A percentile compares a stretch with the other conserved stretches of the same genome.
Evolutionary conservation across 2,888 invertebrate species (phyloP).

Genomic region (Polydrusus pterygomalis): DNA sequence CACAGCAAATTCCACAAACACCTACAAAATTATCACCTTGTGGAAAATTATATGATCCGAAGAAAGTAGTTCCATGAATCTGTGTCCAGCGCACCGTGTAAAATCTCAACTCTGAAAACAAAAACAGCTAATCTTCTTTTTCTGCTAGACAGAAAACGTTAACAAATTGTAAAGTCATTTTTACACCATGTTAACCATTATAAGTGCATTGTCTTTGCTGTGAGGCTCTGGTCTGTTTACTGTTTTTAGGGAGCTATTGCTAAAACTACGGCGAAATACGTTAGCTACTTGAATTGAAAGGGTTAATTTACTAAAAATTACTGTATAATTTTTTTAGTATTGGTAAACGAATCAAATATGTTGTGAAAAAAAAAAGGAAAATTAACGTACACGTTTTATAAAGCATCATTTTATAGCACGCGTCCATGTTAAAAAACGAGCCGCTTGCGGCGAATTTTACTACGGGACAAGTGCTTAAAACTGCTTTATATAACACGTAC

Average conservation of each 20-base stretch:
- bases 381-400: no score
- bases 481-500: no score
- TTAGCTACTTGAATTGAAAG: not conserved
- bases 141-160: conserved; percentile 40
- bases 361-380: no score
- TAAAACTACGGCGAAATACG: not conserved
- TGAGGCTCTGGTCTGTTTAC: conserved; percentile 23
- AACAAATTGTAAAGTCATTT: conserved; percentile 47
- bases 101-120: conserved; percentile 41
- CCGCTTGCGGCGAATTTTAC: no score
- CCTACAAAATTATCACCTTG: conserved; percentile 37
- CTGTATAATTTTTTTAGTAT: no score
- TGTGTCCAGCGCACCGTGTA: conserved; percentile 43
- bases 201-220: conserved; percentile 39
- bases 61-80: conserved; percentile 19
- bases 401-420: no score
- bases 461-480: no score
- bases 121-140: conserved; percentile 43
- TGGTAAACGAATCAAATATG: no score
- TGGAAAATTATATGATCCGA: conserved; percentile 36
- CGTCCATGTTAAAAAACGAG: no score
- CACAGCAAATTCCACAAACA: conserved; percentile 20
- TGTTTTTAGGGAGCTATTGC: conserved; percentile 5
- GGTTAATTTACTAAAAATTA: not conserved
- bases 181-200: conserved; percentile 46